Evolutionary conservation across 2,113 vertebrate species (phyloP), one percentile per base, ranked within the genome.

Genomic region (Plestiodon gilberti): DNA sequence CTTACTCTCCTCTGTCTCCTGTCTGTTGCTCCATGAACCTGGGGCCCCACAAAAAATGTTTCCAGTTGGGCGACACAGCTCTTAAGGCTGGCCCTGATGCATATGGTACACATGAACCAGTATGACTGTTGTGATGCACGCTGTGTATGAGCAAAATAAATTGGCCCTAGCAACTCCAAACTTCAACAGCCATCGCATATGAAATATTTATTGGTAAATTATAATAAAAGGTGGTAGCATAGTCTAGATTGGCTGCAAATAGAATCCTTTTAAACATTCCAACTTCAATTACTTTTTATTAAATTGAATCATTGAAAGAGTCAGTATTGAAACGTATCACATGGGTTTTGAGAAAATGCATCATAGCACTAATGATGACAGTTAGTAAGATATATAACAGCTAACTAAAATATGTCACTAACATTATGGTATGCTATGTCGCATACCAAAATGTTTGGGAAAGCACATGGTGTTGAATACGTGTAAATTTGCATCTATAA

Each of bases 381-480:
- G 35, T 0, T 25, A 6, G 14, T 81, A 86, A 67, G 25, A 33
- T 77, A 52, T 76, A 6, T 71, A 71, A 5, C 74, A 76, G 6
- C 23, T 75, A 69, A 69, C 28, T 75, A 7, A 48, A 28, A 48
- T 75, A 30, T 52, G 43, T 4, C 28, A 48, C 43, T 48, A 75
- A 11, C 52, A 22, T 43, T 75, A 28, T 17, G n/a, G 52, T 57
- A 33, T n/a, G n/a, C n/a, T n/a, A n/a, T n/a, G n/a, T n/a, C n/a
- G n/a, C n/a, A n/a, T n/a, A n/a, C n/a, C n/a, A n/a, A n/a, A n/a
- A n/a, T n/a, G n/a, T n/a, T n/a, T n/a, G n/a, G n/a, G n/a, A n/a
- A n/a, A n/a, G n/a, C n/a, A n/a, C n/a, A n/a, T 85, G 40, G 43
- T 70, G 48, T 33, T 1, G 0, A 35, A 30, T 67, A 18, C 1